A percentile compares a stretch with the other conserved stretches of the same genome.
Evolutionary conservation across 2,113 vertebrate species (phyloP).

Genomic region (Corythoichthys intestinalis): DNA sequence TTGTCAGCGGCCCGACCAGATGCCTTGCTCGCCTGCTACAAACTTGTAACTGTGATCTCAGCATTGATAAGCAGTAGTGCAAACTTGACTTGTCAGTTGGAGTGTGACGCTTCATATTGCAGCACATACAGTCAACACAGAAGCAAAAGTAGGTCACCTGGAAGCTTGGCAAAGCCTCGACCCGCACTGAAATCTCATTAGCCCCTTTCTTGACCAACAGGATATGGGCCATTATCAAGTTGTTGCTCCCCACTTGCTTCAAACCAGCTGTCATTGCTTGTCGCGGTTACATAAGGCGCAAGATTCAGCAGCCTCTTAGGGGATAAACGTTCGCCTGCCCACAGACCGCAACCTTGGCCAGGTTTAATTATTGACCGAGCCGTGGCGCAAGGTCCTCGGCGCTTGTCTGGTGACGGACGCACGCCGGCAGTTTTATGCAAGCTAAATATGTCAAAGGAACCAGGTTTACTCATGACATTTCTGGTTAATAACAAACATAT

Average conservation of each 20-base stretch:
- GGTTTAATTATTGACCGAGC: slow-evolving; percentile 55
- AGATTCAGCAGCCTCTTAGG: slow-evolving; percentile 45
- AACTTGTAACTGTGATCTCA: not conserved
- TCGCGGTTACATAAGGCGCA: slow-evolving; percentile 25
- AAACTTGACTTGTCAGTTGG: not conserved
- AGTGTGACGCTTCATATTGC: slow-evolving; percentile 8
- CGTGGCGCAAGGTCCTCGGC: slow-evolving; percentile 36
- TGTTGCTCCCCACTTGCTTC: slow-evolving; percentile 4
- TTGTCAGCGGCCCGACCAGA: not conserved
- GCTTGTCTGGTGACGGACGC: slow-evolving; percentile 28
- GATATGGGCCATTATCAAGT: slow-evolving; percentile 31
- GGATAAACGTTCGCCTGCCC: slow-evolving; percentile 42
- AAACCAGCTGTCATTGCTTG: slow-evolving; percentile 13
- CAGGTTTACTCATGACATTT: slow-evolving; percentile 1
- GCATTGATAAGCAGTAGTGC: not conserved
- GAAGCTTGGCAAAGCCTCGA: not conserved
- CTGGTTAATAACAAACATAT: not conserved
- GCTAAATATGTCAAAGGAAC: not conserved
- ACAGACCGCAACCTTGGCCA: slow-evolving; percentile 49
- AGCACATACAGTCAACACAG: not conserved
- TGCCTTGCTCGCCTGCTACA: not conserved
- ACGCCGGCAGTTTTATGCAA: not conserved
- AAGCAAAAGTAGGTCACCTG: slow-evolving; percentile 21
- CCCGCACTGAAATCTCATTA: slow-evolving; percentile 23
- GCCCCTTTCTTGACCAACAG: slow-evolving; percentile 12